A percentile compares a stretch with the other conserved stretches of the same genome.
Evolutionary conservation across 2,888 invertebrate genomes (phyloP).

Genomic region (Parnassius smintheus): DNA sequence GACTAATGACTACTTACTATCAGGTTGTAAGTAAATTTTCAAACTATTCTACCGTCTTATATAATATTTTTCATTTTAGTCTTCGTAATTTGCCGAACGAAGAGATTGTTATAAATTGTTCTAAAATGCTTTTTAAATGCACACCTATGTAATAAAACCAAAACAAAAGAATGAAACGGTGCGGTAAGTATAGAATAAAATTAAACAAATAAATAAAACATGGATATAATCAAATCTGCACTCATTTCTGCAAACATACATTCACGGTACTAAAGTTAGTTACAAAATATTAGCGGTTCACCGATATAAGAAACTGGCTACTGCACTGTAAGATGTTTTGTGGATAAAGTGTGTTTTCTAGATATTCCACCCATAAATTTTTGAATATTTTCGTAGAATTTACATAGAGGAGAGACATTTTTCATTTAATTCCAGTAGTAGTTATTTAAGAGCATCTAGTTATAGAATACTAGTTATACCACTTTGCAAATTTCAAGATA

Average conservation of each 20-base stretch:
- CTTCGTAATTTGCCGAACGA: too few species aligned
- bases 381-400: constrained; percentile 12
- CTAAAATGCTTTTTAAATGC: too few species aligned
- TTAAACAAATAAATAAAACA: neutral
- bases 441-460: neutral
- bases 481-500: constrained; percentile 21
- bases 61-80: too few species aligned
- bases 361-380: constrained; percentile 3
- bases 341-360: constrained; percentile 13
- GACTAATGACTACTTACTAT: too few species aligned
- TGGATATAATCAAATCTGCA: constrained; percentile 16
- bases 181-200: too few species aligned
- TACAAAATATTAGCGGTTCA: constrained; percentile 13
- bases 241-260: constrained; percentile 1
- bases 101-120: too few species aligned
- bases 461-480: constrained; percentile 11
- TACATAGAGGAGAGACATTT: constrained; percentile 8
- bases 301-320: constrained; percentile 8
- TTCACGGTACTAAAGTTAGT: constrained; percentile 12
- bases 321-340: constrained; percentile 6
- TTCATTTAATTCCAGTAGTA: constrained; percentile 8
- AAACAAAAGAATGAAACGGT: too few species aligned
- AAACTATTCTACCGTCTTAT: too few species aligned
- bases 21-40: too few species aligned
- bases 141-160: too few species aligned